Conservation (phyloP, 2,797 vertebrate genomes). For the Malurus splendens region DNA sequence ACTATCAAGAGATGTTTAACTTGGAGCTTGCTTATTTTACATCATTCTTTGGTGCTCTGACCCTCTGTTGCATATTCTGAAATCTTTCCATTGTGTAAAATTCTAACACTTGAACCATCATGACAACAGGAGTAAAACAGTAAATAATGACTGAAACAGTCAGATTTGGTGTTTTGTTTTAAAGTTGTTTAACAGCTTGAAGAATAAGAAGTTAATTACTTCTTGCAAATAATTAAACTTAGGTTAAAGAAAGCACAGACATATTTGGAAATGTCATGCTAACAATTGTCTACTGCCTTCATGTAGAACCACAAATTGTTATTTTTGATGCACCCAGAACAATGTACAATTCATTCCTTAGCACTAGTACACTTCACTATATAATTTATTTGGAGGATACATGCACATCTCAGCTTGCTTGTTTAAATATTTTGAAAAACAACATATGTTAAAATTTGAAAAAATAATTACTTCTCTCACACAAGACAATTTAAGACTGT, state of each 20-base stretch:
- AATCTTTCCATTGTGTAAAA: neutral
- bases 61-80: neutral
- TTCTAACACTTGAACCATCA: neutral
- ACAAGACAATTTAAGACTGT: neutral
- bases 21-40: slow-evolving; percentile 12
- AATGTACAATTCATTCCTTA: neutral
- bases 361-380: neutral
- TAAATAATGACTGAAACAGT: neutral
- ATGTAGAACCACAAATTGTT: neutral
- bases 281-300: neutral
- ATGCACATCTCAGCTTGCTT: neutral
- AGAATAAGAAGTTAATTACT: neutral
- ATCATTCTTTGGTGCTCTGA: neutral
- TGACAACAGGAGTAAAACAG: neutral
- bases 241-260: neutral
- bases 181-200: neutral
- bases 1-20: slow-evolving; percentile 7
- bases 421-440: neutral
- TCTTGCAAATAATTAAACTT: neutral
- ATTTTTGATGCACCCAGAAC: neutral
- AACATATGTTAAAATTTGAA: neutral
- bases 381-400: neutral
- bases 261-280: neutral
- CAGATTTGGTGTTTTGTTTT: neutral
- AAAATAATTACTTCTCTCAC: neutral